Evolutionary conservation across 1,140 invertebrate genomes (phyloP), one percentile per base, ranked within the genome.

Genomic region (Sminthurides bifidus): DNA sequence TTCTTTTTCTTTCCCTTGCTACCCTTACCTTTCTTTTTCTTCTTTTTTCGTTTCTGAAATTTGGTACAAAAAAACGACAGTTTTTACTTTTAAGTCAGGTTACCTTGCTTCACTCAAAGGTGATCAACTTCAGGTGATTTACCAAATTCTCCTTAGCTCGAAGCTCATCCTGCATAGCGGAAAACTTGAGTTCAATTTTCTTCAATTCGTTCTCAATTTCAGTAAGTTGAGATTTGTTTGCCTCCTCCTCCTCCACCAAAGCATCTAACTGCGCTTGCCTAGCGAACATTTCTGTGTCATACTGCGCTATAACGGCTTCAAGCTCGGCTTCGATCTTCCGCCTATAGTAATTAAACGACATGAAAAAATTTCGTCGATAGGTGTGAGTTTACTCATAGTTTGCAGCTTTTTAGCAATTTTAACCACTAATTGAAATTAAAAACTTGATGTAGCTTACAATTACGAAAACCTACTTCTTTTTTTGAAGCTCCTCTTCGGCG

Each of bases 401-500:
- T 35, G 33, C n/a, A 35, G 33, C 8, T 10, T 10, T 35, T 35
- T 35, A n/a, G n/a, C n/a, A n/a, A n/a, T n/a, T n/a, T n/a, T n/a
- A n/a, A n/a, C n/a, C n/a, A n/a, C n/a, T n/a, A n/a, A n/a, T n/a
- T n/a, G n/a, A n/a, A n/a, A n/a, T n/a, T n/a, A n/a, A n/a, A n/a
- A n/a, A n/a, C n/a, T n/a, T n/a, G n/a, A n/a, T n/a, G n/a, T n/a
- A n/a, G n/a, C n/a, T n/a, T n/a, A n/a, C n/a, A n/a, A n/a, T n/a
- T n/a, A n/a, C n/a, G n/a, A n/a, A n/a, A n/a, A n/a, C n/a, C 35
- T 49, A 49, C 46, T 33, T 49, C 8, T 38, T n/a, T 19, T 52
- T 52, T 14, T 38, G n/a, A 4, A 52, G 23, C 24, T 40, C 40
- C 23, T 37, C 23, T 19, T 52, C 49, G 29, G 31, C 31, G 15